Conservation (phyloP, 2,797 vertebrate genomes). For the Spea hammondii region DNA sequence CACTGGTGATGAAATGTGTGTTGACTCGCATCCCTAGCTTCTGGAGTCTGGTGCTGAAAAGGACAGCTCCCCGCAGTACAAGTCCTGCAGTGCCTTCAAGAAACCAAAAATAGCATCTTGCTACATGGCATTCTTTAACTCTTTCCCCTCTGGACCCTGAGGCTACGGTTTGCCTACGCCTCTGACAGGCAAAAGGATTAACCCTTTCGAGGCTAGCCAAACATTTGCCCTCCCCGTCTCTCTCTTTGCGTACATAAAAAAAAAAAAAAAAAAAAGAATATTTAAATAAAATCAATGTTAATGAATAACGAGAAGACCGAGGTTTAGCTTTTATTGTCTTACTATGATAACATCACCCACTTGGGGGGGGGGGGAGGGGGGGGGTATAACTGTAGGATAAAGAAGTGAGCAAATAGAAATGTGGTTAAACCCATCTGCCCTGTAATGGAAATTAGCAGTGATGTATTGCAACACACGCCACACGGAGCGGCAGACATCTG, state of each 20-base stretch:
- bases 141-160: neutral
- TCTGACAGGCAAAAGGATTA: neutral
- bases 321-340: too few relatives aligned
- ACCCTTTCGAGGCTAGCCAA: neutral
- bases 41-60: neutral
- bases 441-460: neutral
- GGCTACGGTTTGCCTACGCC: neutral
- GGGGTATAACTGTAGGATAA: too few relatives aligned
- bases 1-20: too few relatives aligned
- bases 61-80: slow-evolving; percentile 10
- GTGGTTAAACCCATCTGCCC: neutral
- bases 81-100: neutral
- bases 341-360: too few relatives aligned
- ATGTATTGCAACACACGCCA: neutral
- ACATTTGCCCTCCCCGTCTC: neutral
- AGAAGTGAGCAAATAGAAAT: neutral
- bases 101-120: slow-evolving; percentile 10
- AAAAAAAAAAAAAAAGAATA: neutral
- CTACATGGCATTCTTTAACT: neutral
- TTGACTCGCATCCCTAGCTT: too few relatives aligned
- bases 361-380: too few relatives aligned
- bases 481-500: too few relatives aligned
- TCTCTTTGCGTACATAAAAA: neutral
- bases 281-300: neutral
- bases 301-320: neutral